A percentile compares a stretch with the other conserved stretches of the same genome.
These are phyloP conservation scores for Chiloscyllium plagiosum DNA, from an alignment of 2,113 vertebrate species.

Conservation along the genomic window DNA sequence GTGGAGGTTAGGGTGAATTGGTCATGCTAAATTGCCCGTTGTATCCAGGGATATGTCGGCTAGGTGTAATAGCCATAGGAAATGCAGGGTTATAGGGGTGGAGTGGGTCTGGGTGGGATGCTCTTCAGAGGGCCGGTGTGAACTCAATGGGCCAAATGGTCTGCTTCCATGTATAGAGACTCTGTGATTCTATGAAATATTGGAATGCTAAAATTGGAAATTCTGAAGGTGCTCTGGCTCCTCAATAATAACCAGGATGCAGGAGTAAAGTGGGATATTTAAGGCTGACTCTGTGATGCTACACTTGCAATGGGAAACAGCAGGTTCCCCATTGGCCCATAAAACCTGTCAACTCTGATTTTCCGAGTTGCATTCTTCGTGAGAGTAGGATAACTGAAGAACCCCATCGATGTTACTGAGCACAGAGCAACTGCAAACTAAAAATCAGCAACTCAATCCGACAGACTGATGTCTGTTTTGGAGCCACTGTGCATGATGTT, in stretches of 20 bases:
- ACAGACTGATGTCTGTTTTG: not conserved
- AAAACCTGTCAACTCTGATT: not conserved
- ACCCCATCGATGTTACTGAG: not conserved
- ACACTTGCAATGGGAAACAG: too few species aligned
- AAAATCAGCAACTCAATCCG: not conserved
- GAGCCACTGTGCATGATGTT: not conserved
- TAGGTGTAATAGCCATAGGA: too few species aligned
- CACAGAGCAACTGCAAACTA: not conserved
- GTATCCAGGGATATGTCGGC: too few species aligned
- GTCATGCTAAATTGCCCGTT: too few species aligned
- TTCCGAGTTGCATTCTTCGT: not conserved
- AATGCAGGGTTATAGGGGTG: too few species aligned
- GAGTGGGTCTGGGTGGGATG: too few species aligned
- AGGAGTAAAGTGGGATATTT: not conserved
- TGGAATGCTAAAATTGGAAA: not conserved
- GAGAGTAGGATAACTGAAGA: not conserved
- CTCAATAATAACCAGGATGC: not conserved
- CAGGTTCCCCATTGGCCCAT: too few species aligned
- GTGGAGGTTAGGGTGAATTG: too few species aligned
- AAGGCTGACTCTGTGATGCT: not conserved
- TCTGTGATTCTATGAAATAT: not conserved
- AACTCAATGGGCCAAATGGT: too few species aligned
- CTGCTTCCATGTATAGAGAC: too few species aligned
- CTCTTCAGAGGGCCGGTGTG: too few species aligned
- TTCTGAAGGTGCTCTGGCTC: not conserved